Base-by-base conservation (phyloP, 2,113 vertebrate species). In the Lepus europaeus region DNA sequence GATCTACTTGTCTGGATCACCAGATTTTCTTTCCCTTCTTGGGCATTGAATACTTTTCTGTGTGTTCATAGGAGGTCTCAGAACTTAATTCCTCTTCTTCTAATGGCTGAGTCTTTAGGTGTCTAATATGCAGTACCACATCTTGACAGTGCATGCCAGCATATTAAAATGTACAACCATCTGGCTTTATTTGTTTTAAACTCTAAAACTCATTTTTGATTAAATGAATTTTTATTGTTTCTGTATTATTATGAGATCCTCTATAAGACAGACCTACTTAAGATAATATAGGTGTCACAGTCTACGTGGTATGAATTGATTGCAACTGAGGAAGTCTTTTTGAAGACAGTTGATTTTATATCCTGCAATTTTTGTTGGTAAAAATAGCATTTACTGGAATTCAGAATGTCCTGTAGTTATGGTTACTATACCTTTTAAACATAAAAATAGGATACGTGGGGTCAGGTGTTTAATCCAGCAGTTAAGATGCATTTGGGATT, bases 181-280 rank as follows among this genome's bases (percentile, higher is more conserved):
- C 72, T 81, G 73, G 23, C 6, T 91, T 82, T 64, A 33, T 90
- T 73, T 80, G 78, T 87, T 89, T 83, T 78, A 72, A 93, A 63
- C 14, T 23, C 72, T 89, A 25, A 89, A 69, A 20, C 17, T 59
- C 56, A 59, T 59, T 59, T 90, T 87, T 84, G 29, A 79, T 59
- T 10, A 90, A 92, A n/a, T 88, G 4, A 49, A 70, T 78, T 86
- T 85, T 77, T 78, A n/a, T 69, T 76, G 9, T 89, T 89, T 91
- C 19, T 53, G 17, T 6, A 56, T 87, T 95, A 39, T 59, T 93
- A 0, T 45, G 84, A 87, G 33, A 90, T 53, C 17, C 39, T 51
- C 25, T 84, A 2, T 78, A 73, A 56, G 87, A 76, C 39, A 69
- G 29, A 88, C 79, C 16, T 70, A 33, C 56, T 74, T 91, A 68